Evolutionary conservation across 2,888 invertebrate genomes (phyloP).

Genomic region (Apodemia duryi): DNA sequence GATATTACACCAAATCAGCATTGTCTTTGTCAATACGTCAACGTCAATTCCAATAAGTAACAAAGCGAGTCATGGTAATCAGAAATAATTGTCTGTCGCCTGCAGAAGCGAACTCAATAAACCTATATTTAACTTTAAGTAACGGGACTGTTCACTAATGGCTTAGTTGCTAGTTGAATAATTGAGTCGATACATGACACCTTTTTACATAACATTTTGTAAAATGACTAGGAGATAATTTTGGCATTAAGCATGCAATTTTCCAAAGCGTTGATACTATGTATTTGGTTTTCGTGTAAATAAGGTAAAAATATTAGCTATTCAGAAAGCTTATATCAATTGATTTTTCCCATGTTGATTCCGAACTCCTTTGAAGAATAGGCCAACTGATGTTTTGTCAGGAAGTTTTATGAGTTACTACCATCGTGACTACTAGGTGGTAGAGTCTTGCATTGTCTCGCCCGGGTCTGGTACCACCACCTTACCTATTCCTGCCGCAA

Average conservation of each 20-base stretch:
- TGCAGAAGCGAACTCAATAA: constrained; percentile 9
- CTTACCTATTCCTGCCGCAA: too few species aligned
- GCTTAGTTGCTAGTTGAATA: constrained; percentile 5
- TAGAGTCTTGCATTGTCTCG: too few species aligned
- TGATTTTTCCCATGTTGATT: too few species aligned
- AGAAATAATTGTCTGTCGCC: constrained; percentile 11
- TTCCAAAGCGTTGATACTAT: neutral
- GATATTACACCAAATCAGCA: neutral
- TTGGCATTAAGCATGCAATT: neutral
- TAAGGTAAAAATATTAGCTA: too few species aligned
- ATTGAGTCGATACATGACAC: constrained; percentile 1
- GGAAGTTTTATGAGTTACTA: too few species aligned
- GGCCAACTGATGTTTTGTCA: too few species aligned
- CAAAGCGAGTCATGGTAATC: constrained; percentile 12
- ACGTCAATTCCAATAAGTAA: constrained; percentile 11
- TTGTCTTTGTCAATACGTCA: constrained; percentile 6
- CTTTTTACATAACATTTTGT: neutral
- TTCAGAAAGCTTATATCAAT: too few species aligned
- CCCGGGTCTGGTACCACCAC: too few species aligned
- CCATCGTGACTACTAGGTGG: too few species aligned
- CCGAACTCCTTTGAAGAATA: too few species aligned
- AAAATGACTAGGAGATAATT: neutral
- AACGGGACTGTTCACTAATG: constrained; percentile 4
- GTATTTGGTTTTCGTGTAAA: too few species aligned
- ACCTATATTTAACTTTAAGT: constrained; percentile 12